These are phyloP conservation scores for Craniophora ligustri DNA, from an alignment of 2,888 invertebrate species.

Conservation along the genomic window DNA sequence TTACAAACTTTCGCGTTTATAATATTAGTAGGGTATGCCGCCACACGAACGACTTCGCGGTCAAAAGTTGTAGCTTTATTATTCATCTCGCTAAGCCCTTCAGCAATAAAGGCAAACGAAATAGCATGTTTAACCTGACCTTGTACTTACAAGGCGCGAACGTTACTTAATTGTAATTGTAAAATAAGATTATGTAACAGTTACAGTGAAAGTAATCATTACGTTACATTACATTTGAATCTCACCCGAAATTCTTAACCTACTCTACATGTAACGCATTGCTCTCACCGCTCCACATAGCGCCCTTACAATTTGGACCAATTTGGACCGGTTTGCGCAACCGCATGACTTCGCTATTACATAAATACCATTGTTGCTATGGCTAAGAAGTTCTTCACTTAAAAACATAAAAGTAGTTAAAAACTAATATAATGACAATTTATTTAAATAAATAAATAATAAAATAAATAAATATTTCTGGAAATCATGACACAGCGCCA, in stretches of 20 bases:
- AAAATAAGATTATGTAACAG: slow-evolving; percentile 18
- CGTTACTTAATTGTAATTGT: slow-evolving; percentile 5
- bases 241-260: slow-evolving; percentile 41
- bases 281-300: slow-evolving; percentile 32
- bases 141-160: background rate
- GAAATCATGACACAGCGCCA: too few relatives aligned
- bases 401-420: too few relatives aligned
- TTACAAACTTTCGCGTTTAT: too few relatives aligned
- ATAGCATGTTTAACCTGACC: slow-evolving; percentile 1
- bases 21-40: too few relatives aligned
- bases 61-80: too few relatives aligned
- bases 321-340: slow-evolving; percentile 23
- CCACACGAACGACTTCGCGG: too few relatives aligned
- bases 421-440: too few relatives aligned
- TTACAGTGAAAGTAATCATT: slow-evolving; percentile 37
- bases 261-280: slow-evolving; percentile 37
- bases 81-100: too few relatives aligned
- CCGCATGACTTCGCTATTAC: slow-evolving; percentile 8
- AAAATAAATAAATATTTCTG: too few relatives aligned
- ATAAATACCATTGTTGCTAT: slow-evolving; percentile 20
- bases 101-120: too few relatives aligned
- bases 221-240: slow-evolving; percentile 27
- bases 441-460: too few relatives aligned
- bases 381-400: background rate
- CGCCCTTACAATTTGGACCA: slow-evolving; percentile 27